A percentile compares a stretch with the other conserved stretches of the same genome.
These are phyloP conservation scores for Momotus momota DNA, from an alignment of 2,797 vertebrate genomes.

Conservation along the genomic window DNA sequence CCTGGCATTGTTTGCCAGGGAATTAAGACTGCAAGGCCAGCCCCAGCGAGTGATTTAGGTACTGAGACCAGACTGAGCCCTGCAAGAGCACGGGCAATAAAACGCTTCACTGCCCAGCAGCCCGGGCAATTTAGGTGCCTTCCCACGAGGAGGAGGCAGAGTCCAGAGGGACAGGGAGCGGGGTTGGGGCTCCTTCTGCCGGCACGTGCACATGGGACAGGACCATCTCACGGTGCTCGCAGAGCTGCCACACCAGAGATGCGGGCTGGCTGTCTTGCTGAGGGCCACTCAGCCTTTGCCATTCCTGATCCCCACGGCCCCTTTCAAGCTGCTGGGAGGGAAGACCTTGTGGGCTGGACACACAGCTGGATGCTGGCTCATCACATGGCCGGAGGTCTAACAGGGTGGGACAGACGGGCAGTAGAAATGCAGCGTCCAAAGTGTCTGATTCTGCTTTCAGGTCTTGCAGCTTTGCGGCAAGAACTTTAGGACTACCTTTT, in stretches of 20 bases:
- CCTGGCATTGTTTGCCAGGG: conserved; percentile 47
- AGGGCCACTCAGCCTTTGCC: neutral
- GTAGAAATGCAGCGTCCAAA: neutral
- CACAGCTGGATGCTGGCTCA: neutral
- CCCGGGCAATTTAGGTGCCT: conserved; percentile 51
- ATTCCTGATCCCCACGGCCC: neutral
- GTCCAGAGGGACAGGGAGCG: neutral
- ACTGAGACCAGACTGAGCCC: conserved; percentile 64
- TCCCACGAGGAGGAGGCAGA: conserved; percentile 67
- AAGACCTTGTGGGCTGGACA: rapidly evolving
- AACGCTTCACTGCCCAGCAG: conserved; percentile 63
- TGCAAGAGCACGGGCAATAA: conserved; percentile 40
- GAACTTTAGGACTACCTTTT: neutral
- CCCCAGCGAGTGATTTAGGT: conserved; percentile 63
- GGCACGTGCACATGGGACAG: rapidly evolving
- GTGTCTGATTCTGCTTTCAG: neutral
- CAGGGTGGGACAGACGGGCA: neutral
- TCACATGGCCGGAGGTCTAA: neutral
- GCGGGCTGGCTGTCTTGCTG: neutral
- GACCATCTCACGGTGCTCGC: neutral
- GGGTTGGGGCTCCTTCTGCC: neutral
- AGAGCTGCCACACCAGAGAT: neutral
- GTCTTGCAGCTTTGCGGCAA: neutral
- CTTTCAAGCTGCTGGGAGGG: neutral
- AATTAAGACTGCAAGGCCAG: conserved; percentile 66